Base-by-base conservation (phyloP, 2,113 vertebrate genomes). In the Oryzias javanicus region DNA sequence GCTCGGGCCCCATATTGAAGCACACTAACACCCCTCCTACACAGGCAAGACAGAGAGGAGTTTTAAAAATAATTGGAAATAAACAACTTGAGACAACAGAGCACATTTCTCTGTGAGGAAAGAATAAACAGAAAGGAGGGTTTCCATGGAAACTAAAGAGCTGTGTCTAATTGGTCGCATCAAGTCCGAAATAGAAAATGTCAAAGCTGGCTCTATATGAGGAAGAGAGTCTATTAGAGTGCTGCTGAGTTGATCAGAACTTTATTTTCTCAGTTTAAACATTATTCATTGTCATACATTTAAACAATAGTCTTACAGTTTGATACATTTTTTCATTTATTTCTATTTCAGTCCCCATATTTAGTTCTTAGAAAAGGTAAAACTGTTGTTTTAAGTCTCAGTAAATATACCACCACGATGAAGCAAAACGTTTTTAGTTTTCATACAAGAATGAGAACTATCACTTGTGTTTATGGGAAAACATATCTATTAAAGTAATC, bases 101-200 rank as follows among this genome's bases (percentile, higher is more conserved):
- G 6, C 45, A 41, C 64, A 69, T 79, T 84, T 74, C 60, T 78
- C 42, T 68, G 71, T 19, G 15, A 44, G 69, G 22, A 59, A 67
- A 70, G 67, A 70, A 75, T 60, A 78, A 52, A 47, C 55, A 29
- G 46, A 56, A 69, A 79, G 64, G 70, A 61, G 65, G 41, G 89
- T 90, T 82, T 76, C 88, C 81, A 88, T 89, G 86, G 89, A 87
- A 90, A 91, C 88, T 82, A 86, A 83, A 78, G 69, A 71, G 62
- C 80, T 88, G 67, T 64, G 62, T 84, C 74, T 79, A 75, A 83
- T 86, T 81, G 74, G 75, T 51, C 79, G 70, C 69, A 66, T 76
- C 52, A 78, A 58, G 52, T 64, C 60, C 76, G 64, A 72, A 85
- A 75, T 73, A 67, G 68, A 57, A 56, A 59, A 76, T 14, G 35